These are phyloP conservation scores for Mesaphorura yosii DNA, from an alignment of 1,140 invertebrate genomes.

Conservation along the genomic window DNA sequence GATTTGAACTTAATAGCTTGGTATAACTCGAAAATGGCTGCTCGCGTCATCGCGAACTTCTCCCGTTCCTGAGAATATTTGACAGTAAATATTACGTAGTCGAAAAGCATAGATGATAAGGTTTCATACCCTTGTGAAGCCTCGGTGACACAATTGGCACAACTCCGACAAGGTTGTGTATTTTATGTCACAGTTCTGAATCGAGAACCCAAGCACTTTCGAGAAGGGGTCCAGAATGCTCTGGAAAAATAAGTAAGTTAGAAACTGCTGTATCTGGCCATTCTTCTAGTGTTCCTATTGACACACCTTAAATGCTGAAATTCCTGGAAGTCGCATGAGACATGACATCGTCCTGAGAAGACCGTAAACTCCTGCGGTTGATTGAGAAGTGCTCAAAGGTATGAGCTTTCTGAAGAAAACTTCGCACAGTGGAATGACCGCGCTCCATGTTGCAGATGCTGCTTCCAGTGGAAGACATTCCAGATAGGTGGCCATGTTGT, in stretches of 20 bases:
- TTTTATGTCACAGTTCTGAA: slow-evolving; percentile 76
- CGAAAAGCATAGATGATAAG: background rate
- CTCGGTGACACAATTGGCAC: slow-evolving; percentile 75
- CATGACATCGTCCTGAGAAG: slow-evolving; percentile 73
- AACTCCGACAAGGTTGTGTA: slow-evolving; percentile 76
- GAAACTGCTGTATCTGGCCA: background rate
- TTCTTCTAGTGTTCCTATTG: background rate
- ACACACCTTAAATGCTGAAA: slow-evolving; percentile 61
- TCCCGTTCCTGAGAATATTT: slow-evolving; percentile 69
- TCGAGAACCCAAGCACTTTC: slow-evolving; percentile 78
- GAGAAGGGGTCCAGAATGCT: slow-evolving; percentile 87
- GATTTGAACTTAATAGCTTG: slow-evolving; percentile 92
- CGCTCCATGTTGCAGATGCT: slow-evolving; percentile 52
- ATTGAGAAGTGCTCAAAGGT: slow-evolving; percentile 46
- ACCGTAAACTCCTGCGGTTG: slow-evolving; percentile 59
- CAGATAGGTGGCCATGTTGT: slow-evolving; percentile 85
- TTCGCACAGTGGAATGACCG: slow-evolving; percentile 71
- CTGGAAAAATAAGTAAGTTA: slow-evolving; percentile 37
- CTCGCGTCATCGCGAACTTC: slow-evolving; percentile 77
- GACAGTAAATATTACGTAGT: slow-evolving; percentile 2
- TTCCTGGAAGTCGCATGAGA: slow-evolving; percentile 70
- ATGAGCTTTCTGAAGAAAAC: slow-evolving; percentile 59
- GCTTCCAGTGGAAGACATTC: slow-evolving; percentile 81
- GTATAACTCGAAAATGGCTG: slow-evolving; percentile 83
- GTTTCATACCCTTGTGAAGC: slow-evolving; percentile 56